Conservation (phyloP, 1,140 invertebrate genomes). For the Tribolium castaneum region DNA sequence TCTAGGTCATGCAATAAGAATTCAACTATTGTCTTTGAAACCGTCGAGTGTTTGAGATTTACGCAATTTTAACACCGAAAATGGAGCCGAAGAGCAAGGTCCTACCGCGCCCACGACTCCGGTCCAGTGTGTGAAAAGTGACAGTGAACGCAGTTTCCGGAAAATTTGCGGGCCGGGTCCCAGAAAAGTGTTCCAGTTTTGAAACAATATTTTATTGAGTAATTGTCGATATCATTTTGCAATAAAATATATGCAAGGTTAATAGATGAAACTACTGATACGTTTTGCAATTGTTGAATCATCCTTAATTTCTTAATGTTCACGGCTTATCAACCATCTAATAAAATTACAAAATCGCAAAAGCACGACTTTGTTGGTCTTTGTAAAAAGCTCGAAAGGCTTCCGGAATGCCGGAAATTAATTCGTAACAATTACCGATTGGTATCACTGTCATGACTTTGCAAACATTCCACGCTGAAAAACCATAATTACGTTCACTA, state of each 20-base stretch:
- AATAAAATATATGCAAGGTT: constrained; percentile 12
- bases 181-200: background rate
- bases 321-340: background rate
- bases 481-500: constrained; percentile 5
- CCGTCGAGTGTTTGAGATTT: constrained; percentile 43
- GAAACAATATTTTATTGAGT: background rate
- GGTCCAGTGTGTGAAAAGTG: background rate
- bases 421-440: background rate
- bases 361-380: background rate
- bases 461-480: background rate
- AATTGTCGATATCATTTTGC: constrained; percentile 12
- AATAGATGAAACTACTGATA: constrained; percentile 24
- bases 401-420: constrained; percentile 2
- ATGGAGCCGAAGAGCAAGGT: constrained; percentile 43
- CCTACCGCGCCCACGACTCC: constrained; percentile 6
- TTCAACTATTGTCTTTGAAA: constrained; percentile 50
- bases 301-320: constrained; percentile 24
- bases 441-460: background rate
- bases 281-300: constrained; percentile 24
- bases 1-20: constrained; percentile 54
- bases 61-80: constrained; percentile 47
- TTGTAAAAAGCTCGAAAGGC: background rate
- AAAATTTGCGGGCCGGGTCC: background rate
- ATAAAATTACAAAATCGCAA: background rate
- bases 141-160: background rate